Percentiles rank a stretch among this genome's conserved stretches.
phyloP scores from a whole-genome alignment of 2,888 invertebrate genomes.

The Plebejus argus region DNA sequence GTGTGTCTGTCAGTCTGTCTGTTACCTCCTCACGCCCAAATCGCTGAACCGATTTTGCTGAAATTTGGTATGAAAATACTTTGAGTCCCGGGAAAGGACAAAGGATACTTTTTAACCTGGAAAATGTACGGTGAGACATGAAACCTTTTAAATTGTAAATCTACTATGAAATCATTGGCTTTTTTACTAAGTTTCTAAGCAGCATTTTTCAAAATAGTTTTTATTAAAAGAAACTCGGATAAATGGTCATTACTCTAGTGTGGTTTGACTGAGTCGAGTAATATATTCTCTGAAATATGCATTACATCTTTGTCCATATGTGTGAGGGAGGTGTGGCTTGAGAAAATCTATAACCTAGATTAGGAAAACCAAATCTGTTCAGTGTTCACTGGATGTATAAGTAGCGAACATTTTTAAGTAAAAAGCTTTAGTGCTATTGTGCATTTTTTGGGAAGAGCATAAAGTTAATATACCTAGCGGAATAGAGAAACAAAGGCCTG shows the following conservation, averaged over 20 bases:
- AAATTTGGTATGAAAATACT: too few species aligned
- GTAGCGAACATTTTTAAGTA: neutral
- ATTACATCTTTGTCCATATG: constrained; percentile 8
- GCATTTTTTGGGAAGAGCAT: neutral
- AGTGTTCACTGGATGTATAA: neutral
- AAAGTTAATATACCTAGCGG: too few species aligned
- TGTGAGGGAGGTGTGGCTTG: constrained; percentile 3
- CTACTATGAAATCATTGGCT: neutral
- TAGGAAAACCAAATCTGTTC: neutral
- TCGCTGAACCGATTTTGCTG: too few species aligned
- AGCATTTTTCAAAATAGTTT: neutral
- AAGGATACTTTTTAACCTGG: too few species aligned
- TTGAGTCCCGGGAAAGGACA: too few species aligned
- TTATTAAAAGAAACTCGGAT: neutral
- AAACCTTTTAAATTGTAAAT: too few species aligned
- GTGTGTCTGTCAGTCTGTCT: too few species aligned
- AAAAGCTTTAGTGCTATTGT: neutral
- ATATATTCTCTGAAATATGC: neutral
- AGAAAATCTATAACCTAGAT: neutral
- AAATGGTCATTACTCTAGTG: neutral
- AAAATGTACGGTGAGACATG: too few species aligned
- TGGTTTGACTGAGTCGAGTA: neutral
- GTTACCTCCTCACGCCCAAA: too few species aligned
- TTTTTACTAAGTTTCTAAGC: neutral
- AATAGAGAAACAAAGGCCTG: too few species aligned